Base-by-base conservation (phyloP, 92 coral and sea anemone genomes). In the Epizoanthus rinbou region DNA sequence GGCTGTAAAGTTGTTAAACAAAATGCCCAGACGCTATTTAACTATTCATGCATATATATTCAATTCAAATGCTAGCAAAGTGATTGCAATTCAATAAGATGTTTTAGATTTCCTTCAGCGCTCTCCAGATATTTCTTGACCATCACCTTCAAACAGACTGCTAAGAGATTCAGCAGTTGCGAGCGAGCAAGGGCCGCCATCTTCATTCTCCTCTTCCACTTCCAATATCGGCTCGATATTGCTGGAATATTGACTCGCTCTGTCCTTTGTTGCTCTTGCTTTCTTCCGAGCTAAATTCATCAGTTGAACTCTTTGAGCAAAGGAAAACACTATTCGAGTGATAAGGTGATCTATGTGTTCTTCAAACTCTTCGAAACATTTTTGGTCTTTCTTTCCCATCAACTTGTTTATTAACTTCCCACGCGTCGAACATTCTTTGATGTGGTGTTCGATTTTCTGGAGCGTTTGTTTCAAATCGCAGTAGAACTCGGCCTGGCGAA, bases 401-500 rank as follows among this genome's bases (percentile, higher is more conserved):
- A 95, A 18, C 60, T 91, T 95, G 85, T 93, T 95, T 64, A 92
- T 72, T 89, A 92, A 90, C 65, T 91, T 95, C 6, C 91, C 85
- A 13, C 94, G 97, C 17, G 92, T 81, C 5, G 91, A 90, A 45
- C 92, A 75, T 80, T 93, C 97, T 19, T 57, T 63, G 35, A 92
- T 83, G 50, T 95, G 98, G 62, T 75, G 92, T 82, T 89, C 91
- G 73, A 93, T 91, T 87, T 95, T 95, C 79, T 75, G 64, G 18
- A 95, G 81, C 10, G 97, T 95, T 82, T 93, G 95, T 43, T 88
- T 95, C 86, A 95, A 87, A 67, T 95, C 98, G 80, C 97, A 88
- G 88, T 93, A 93, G 89, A 95, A 95, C 74, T 95, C 98, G 4
- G 98, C 92, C 57, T 90, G 98, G 64, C 95, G 97, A 54, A 95